Base-by-base conservation (phyloP, 2,113 vertebrate genomes). In the Hippocampus zosterae region DNA sequence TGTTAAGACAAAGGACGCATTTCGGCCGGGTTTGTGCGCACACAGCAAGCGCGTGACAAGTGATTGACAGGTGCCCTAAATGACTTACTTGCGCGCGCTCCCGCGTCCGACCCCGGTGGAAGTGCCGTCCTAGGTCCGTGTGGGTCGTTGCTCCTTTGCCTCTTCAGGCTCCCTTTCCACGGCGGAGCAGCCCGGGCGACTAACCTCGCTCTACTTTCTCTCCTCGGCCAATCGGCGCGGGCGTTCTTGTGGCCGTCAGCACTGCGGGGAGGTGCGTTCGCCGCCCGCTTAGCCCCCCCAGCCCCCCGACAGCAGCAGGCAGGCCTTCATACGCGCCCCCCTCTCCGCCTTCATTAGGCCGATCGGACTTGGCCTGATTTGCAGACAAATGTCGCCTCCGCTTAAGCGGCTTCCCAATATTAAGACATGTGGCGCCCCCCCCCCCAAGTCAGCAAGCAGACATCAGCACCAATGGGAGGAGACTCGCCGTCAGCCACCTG, bases 141-240 rank as follows among this genome's bases (percentile, higher is more conserved):
- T 23, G 67, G 23, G 42, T 65, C 77, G 68, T 61, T 82, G 77
- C 72, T 84, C 77, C 25, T 33, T 73, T 71, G 79, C 79, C 52
- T 10, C 21, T n/a, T 9, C 8, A 23, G 23, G 21, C 77, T 73
- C 76, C 70, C 78, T 73, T 52, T 71, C 75, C 8, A 6, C 70
- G 66, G 65, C 65, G 69, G 80, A 80, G 85, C 76, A 82, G 73
- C 77, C 77, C 68, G 75, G 62, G 70, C 12, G 79, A 76, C 71
- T 62, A 74, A 44, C 75, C 57, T 29, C 67, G 69, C 78, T 72
- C 41, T 48, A 40, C 42, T 76, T 52, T 29, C 52, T 69, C 59
- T 56, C 72, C 74, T 75, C 74, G 65, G 75, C 68, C 75, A 75
- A 71, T 87, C 82, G 80, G 73, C 70, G 71, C 63, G 70, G 57